These are phyloP conservation scores for Platyrinchus mystaceus DNA, from an alignment of 2,797 vertebrate genomes.

Conservation along the genomic window DNA sequence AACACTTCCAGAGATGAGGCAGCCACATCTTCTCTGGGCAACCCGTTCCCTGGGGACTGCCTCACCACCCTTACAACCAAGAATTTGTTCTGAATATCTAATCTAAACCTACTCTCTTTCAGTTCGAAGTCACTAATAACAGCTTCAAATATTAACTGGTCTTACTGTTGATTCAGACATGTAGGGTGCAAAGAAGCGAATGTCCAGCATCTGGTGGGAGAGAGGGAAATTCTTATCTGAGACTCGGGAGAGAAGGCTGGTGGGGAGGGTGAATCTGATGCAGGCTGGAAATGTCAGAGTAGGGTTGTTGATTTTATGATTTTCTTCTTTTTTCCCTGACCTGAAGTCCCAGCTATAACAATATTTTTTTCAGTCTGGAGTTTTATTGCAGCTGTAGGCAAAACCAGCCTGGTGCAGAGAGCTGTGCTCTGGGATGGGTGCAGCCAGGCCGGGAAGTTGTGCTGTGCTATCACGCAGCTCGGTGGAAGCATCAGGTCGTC, in stretches of 20 bases:
- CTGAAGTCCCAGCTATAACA: background rate
- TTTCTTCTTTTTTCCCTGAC: background rate
- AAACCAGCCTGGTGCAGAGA: background rate
- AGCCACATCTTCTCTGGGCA: background rate
- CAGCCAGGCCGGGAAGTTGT: background rate
- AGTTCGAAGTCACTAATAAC: background rate
- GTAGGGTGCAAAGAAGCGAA: background rate
- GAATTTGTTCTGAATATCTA: background rate
- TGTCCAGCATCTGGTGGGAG: background rate
- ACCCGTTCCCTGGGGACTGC: background rate
- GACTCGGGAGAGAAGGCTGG: background rate
- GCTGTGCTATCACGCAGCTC: rapidly evolving
- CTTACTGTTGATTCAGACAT: background rate
- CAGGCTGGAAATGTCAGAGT: background rate
- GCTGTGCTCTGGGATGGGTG: background rate
- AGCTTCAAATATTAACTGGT: background rate
- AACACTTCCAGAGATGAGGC: background rate
- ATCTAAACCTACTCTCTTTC: background rate
- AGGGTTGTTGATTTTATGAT: background rate
- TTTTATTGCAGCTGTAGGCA: background rate
- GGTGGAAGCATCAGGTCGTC: background rate
- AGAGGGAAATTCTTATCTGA: background rate
- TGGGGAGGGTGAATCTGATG: background rate
- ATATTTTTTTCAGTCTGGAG: background rate
- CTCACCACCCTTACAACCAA: background rate